Percentiles rank a stretch among this genome's conserved stretches.
Conservation (phyloP, 2,797 vertebrate species). For the Taeniopygia guttata region DNA sequence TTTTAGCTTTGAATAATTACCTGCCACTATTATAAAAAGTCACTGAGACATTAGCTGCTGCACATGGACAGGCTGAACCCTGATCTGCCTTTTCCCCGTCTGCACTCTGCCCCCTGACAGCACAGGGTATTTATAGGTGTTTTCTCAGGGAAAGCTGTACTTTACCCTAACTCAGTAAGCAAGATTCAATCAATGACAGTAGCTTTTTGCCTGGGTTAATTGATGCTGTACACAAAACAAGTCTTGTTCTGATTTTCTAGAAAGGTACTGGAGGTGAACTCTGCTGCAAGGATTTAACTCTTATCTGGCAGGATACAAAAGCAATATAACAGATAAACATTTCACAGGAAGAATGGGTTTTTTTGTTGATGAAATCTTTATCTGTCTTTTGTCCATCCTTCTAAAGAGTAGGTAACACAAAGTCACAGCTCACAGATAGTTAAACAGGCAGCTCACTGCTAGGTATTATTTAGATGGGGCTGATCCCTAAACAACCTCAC, state of each 20-base stretch:
- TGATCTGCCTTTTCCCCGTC: not conserved
- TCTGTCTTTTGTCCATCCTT: not conserved
- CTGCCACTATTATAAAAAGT: not conserved
- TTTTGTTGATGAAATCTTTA: not conserved
- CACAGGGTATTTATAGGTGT: not conserved
- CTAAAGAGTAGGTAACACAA: not conserved
- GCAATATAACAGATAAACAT: not conserved
- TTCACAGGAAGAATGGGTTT: rapidly evolving
- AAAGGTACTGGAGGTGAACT: not conserved
- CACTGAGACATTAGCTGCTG: not conserved
- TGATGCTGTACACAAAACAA: not conserved
- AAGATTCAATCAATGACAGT: not conserved
- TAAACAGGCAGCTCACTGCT: not conserved
- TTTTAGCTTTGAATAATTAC: not conserved
- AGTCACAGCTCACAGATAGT: not conserved
- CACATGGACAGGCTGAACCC: not conserved
- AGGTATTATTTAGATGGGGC: not conserved
- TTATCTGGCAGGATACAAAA: not conserved
- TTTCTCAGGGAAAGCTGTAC: not conserved
- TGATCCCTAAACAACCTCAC: not conserved
- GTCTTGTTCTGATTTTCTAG: not conserved
- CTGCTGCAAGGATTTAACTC: rapidly evolving
- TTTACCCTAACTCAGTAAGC: not conserved
- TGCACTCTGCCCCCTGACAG: not conserved
- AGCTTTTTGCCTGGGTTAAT: conserved; percentile 18